Conservation (phyloP, 2,797 vertebrate genomes). For the Molossus alvarezi region DNA sequence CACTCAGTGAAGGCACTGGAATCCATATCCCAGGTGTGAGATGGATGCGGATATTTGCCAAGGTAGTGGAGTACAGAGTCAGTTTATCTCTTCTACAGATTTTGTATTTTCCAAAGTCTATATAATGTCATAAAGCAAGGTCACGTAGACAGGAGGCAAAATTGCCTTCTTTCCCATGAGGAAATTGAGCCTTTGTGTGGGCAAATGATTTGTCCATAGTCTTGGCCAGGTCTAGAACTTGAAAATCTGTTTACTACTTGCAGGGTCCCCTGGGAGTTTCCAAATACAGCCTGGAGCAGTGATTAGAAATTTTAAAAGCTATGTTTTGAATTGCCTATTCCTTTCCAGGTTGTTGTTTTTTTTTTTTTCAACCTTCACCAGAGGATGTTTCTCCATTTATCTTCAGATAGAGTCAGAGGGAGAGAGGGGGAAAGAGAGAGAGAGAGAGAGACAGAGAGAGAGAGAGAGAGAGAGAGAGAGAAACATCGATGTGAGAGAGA, state of each 20-base stretch:
- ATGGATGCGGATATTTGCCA: neutral
- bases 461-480: too few relatives aligned
- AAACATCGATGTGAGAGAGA: too few relatives aligned
- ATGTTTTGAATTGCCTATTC: neutral
- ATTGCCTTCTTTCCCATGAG: neutral
- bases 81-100: neutral
- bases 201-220: neutral
- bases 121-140: neutral
- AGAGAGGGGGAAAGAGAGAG: too few relatives aligned
- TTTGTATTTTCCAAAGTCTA: neutral
- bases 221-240: neutral
- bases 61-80: neutral
- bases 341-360: neutral
- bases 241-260: neutral
- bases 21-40: neutral
- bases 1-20: neutral
- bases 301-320: constrained; percentile 6
- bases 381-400: too few relatives aligned
- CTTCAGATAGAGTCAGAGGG: too few relatives aligned
- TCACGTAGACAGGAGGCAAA: neutral
- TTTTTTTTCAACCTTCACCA: too few relatives aligned
- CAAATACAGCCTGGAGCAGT: neutral
- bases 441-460: too few relatives aligned
- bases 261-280: neutral
- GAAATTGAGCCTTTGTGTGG: neutral